Base-by-base conservation (phyloP, 1,140 invertebrate species). In the Wiebesia pumilae region DNA sequence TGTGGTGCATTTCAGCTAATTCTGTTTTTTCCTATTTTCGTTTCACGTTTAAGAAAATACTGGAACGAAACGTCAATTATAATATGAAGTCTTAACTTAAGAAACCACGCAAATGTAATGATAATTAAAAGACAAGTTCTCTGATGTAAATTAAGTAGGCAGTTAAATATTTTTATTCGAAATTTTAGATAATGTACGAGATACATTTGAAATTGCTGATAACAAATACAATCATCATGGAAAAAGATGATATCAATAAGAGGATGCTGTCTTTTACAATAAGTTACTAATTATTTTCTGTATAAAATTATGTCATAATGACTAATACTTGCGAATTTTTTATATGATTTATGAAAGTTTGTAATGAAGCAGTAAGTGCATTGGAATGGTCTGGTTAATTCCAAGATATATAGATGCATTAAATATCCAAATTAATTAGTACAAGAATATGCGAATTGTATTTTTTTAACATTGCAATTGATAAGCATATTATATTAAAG, bases 321-420 rank as follows among this genome's bases (percentile, higher is more conserved):
- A 77, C 47, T 47, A 77, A 77, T 77, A 6, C 38, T 27, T n/a
- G 24, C 16, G 21, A 2, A 77, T 1, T 47, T 77, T n/a, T 77
- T 19, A n/a, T 2, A n/a, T n/a, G 3, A 51, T 79, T 79, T 35
- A 30, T 1, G 14, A 58, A 58, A 43, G 47, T 7, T 58, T 81
- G 47, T 69, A 69, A 69, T 81, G 27, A 69, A 81, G 47, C n/a
- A 69, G 35, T 38, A 43, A 38, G 62, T 27, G 38, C 30, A 67
- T 67, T 65, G 73, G 40, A 77, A n/a, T 14, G 33, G 38, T 78
- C 33, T 77, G 78, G 78, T 84, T 84, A 84, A 67, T 78, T 78
- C 75, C 33, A 65, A 83, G 51, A 58, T 33, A 51, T 58, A 38
- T 21, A 40, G 4, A 6, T 40, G 51, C 58, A 3, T 14, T 27